Base-by-base conservation (phyloP, 2,888 invertebrate species). In the Lycaena phlaeas region DNA sequence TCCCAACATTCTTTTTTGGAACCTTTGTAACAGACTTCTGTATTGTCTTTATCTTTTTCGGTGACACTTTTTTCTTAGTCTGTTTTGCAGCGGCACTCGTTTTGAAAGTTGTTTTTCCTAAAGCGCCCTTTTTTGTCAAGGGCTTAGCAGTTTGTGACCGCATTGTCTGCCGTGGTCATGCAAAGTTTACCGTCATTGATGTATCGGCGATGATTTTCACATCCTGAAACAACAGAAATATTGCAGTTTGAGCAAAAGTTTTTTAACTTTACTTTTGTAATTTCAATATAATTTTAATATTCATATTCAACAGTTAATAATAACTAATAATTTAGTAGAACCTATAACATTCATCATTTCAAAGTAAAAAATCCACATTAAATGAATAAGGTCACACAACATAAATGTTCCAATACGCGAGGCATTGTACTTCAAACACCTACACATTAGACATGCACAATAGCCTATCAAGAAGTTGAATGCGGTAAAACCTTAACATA, bases 141-240 rank as follows among this genome's bases (percentile, higher is more conserved):
- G 74, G 62, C 73, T 82, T 85, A 50, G 79, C 65, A 60, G 72
- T 61, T 58, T 81, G 82, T 61, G 82, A 79, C 75, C 84, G 77
- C 84, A 82, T 82, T 78, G 69, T 81, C 68, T 56, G 64, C 59
- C 62, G 53, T 63, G 62, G 65, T 76, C 65, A 68, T 60, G 55
- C 64, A 53, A 64, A 61, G 56, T 51, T 64, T 68, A 61, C 45
- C 50, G 63, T 64, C 78, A 76, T 82, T 65, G 76, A 78, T 63
- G 64, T 55, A 54, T 56, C 53, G 64, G 64, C 51, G 58, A 48
- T 54, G 54, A 44, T 41, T 59, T 58, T 79, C 64, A 78, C 75
- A 77, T 79, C 59, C 84, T 84, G 81, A 44, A 84, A 84, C 77
- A 82, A 82, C 53, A 41, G 48, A 56, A 59, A 12, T 5, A 2